phyloP scores from a whole-genome alignment of 2,113 vertebrate species.

The Gavialis gangeticus region DNA sequence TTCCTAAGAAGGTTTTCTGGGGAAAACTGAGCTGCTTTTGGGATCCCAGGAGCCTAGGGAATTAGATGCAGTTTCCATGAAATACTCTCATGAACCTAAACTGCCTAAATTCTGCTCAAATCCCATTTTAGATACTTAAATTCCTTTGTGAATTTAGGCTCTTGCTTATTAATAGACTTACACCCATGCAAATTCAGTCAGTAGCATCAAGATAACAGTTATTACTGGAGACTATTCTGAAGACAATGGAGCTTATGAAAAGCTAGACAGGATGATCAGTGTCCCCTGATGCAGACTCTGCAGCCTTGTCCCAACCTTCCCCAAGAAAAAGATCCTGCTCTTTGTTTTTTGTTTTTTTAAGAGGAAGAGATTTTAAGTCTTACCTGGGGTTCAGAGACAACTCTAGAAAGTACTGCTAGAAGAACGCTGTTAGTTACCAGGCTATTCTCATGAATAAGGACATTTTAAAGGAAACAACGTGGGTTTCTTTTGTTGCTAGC shows the following conservation, averaged over 20 bases:
- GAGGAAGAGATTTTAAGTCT: background rate
- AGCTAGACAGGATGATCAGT: background rate
- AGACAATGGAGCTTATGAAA: background rate
- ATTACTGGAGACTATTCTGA: background rate
- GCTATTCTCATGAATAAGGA: background rate
- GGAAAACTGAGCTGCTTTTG: too few relatives aligned
- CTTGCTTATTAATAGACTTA: background rate
- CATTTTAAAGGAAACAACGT: background rate
- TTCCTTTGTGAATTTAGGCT: background rate
- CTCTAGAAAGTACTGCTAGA: background rate
- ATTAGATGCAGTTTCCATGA: too few relatives aligned
- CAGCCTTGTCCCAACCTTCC: background rate
- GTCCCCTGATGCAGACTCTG: background rate
- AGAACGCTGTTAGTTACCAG: background rate
- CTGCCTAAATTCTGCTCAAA: too few relatives aligned
- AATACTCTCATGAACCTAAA: too few relatives aligned
- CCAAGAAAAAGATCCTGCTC: background rate
- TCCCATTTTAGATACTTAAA: background rate
- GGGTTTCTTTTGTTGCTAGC: background rate
- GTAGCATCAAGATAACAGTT: background rate
- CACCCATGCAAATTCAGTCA: background rate
- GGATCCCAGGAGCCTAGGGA: too few relatives aligned
- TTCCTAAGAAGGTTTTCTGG: too few relatives aligned
- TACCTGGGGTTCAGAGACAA: background rate
- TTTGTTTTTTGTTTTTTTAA: background rate